These are phyloP conservation scores for Eupithecia centaureata DNA, from an alignment of 2,888 invertebrate genomes.

Conservation along the genomic window DNA sequence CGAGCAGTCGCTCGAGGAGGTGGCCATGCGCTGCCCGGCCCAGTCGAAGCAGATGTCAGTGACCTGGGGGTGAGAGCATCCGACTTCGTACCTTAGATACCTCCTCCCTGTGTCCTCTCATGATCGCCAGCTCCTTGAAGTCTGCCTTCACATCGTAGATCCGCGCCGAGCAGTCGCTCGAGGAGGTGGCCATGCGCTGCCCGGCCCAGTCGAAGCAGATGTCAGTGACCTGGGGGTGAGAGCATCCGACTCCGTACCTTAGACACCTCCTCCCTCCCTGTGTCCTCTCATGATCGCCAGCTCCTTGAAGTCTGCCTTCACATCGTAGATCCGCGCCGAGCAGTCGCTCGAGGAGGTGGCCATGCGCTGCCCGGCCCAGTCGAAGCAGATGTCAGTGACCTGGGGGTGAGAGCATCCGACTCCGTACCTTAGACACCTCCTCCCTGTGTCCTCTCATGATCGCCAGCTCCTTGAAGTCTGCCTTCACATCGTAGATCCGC, in stretches of 20 bases:
- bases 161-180: too few species aligned
- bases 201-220: too few species aligned
- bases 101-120: conserved; percentile 89
- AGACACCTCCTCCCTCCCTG: too few species aligned
- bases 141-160: conserved; percentile 83
- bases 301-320: conserved; percentile 81
- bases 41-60: too few species aligned
- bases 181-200: too few species aligned
- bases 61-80: too few species aligned
- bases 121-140: conserved; percentile 82
- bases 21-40: too few species aligned
- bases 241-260: too few species aligned
- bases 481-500: conserved; percentile 86
- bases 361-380: conserved; percentile 88
- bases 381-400: conserved; percentile 90
- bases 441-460: conserved; percentile 87
- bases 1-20: too few species aligned
- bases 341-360: conserved; percentile 91
- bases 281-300: conserved; percentile 86
- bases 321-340: conserved; percentile 88
- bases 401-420: conserved; percentile 47
- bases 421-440: conserved; percentile 86
- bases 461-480: conserved; percentile 82
- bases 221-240: too few species aligned
- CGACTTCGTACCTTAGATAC: too few species aligned